Evolutionary conservation across 2,888 invertebrate genomes (phyloP), one percentile per base, ranked within the genome.

Genomic region (Lasioglossum pauxillum): DNA sequence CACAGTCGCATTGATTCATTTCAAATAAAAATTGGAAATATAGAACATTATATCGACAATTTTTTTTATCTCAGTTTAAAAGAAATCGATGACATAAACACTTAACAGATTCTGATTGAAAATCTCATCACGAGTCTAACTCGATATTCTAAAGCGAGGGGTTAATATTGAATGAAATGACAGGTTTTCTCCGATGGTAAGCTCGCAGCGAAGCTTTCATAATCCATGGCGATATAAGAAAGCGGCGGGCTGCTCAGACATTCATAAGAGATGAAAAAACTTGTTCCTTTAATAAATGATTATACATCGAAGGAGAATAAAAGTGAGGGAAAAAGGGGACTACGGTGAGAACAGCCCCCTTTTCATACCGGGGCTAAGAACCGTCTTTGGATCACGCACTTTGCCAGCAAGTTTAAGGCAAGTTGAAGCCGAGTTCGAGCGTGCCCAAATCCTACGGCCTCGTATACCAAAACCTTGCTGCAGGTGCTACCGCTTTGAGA

Each of bases 301-400:
- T 35, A 31, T 5, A 27, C 60, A 4, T n/a, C 27, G 23, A 46
- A 49, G 53, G 14, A 19, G 38, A 35, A 46, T 38, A 64, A 60
- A 35, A 38, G n/a, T 4, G 69, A 23, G 23, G 10, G n/a, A 38
- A n/a, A 69, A n/a, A 16, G 69, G n/a, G 10, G 5, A 8, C 8
- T 10, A 23, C 23, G 60, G 31, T 16, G 57, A 8, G 64, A 78
- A 79, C 71, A 76, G 79, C 75, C 38, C 81, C 84, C 85, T 64
- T 90, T 90, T 88, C 87, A 82, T 87, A 71, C 80, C 69, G 49
- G 76, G 78, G 86, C 84, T 88, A 75, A 80, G 69, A 83, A 71
- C 83, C 78, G 77, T 85, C 88, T 82, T 73, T 88, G 84, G 87
- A 90, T 91, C 91, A 91, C 92, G 91, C 91, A 91, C 90, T 91